These are phyloP conservation scores for Ceryle rudis DNA, from an alignment of 2,797 vertebrate genomes.

Conservation along the genomic window DNA sequence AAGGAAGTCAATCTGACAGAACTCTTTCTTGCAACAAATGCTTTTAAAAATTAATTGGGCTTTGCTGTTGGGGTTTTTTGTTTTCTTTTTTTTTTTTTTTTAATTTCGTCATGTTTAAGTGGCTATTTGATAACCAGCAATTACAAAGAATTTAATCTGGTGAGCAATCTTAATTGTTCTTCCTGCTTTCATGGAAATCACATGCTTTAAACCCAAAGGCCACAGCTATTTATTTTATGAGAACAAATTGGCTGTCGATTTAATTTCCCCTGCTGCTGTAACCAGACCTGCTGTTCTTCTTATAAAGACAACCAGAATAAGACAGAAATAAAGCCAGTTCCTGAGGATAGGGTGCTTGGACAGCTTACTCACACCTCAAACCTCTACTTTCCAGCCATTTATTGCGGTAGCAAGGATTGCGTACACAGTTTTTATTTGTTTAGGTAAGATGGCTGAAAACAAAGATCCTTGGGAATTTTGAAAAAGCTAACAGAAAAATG, in stretches of 20 bases:
- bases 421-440: background rate
- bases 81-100: background rate
- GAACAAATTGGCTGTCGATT: conserved; percentile 28
- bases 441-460: conserved; percentile 28
- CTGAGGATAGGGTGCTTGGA: background rate
- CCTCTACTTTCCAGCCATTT: background rate
- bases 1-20: background rate
- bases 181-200: background rate
- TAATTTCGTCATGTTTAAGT: background rate
- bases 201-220: background rate
- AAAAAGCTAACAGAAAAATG: background rate
- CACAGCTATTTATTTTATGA: conserved; percentile 42
- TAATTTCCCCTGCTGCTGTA: conserved; percentile 2
- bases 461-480: conserved; percentile 17
- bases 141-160: background rate
- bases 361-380: background rate
- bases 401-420: background rate
- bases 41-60: background rate
- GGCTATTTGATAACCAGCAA: background rate
- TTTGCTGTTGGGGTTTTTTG: no score
- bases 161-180: background rate
- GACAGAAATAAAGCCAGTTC: conserved; percentile 24
- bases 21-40: background rate
- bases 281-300: background rate
- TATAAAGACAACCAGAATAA: background rate